These are phyloP conservation scores for Cosmorhoe ocellata DNA, from an alignment of 2,888 invertebrate species.

Conservation along the genomic window DNA sequence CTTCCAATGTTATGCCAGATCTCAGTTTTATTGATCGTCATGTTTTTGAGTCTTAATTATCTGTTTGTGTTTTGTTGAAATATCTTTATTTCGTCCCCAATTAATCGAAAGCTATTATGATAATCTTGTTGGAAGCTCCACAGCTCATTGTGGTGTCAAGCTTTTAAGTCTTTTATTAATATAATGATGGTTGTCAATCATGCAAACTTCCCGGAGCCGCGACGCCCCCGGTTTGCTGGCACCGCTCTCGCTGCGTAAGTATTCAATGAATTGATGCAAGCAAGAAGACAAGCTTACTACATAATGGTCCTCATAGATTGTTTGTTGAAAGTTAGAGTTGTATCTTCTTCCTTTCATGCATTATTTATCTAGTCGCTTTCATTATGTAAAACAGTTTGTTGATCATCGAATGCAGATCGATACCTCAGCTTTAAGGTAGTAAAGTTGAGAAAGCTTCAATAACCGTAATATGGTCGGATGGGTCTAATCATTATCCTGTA, in stretches of 20 bases:
- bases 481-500: constrained; percentile 40
- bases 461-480: constrained; percentile 48
- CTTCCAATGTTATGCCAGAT: constrained; percentile 39
- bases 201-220: constrained; percentile 75
- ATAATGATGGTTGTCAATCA: constrained; percentile 81
- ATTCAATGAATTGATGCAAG: constrained; percentile 73
- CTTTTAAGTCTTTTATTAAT: constrained; percentile 77
- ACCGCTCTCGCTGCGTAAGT: constrained; percentile 69
- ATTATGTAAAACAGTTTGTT: constrained; percentile 56
- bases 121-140: constrained; percentile 54
- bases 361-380: constrained; percentile 71
- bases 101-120: background rate
- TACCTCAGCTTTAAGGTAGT: constrained; percentile 56
- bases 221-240: constrained; percentile 70
- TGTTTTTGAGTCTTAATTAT: background rate
- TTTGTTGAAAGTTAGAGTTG: constrained; percentile 64
- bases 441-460: constrained; percentile 51
- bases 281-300: constrained; percentile 65
- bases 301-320: constrained; percentile 65
- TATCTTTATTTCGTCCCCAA: background rate
- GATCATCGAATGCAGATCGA: constrained; percentile 57
- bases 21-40: background rate
- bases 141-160: constrained; percentile 60
- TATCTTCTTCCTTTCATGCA: constrained; percentile 71
- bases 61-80: background rate